Percentiles rank a stretch among this genome's conserved stretches.
Conservation (phyloP, 2,797 vertebrate genomes). For the Rhabdophis nuchalis region DNA sequence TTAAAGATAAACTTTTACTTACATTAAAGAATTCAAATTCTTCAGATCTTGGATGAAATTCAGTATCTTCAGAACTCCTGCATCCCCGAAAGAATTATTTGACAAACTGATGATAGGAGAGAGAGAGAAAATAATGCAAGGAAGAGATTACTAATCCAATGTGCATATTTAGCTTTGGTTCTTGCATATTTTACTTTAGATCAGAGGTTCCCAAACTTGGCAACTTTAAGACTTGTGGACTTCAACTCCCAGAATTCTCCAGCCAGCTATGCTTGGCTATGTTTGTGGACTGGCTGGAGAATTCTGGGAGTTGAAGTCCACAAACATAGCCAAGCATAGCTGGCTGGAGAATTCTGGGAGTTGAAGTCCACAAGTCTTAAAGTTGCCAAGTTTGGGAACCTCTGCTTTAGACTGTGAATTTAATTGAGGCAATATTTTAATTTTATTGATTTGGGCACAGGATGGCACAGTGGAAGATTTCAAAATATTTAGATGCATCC, state of each 20-base stretch:
- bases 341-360: too few relatives aligned
- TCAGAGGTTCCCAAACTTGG: too few relatives aligned
- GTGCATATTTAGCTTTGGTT: not conserved
- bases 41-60: constrained; percentile 55
- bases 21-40: constrained; percentile 61
- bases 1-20: constrained; percentile 44
- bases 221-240: too few relatives aligned
- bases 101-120: constrained; percentile 64
- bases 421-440: not conserved
- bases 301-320: too few relatives aligned
- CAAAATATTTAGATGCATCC: not conserved
- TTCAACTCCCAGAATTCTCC: too few relatives aligned
- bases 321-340: too few relatives aligned
- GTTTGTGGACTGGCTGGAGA: too few relatives aligned
- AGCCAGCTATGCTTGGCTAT: too few relatives aligned
- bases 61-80: constrained; percentile 44
- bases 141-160: not conserved
- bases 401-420: not conserved
- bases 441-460: not conserved
- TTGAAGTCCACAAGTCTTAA: too few relatives aligned
- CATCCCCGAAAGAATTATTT: constrained; percentile 57
- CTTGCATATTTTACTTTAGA: not conserved
- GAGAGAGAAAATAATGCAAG: constrained; percentile 23
- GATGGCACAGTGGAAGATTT: not conserved
- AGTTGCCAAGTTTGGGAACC: too few relatives aligned